Evolutionary conservation across 2,888 invertebrate genomes (phyloP).

Genomic region (Ochropleura leucogaster): DNA sequence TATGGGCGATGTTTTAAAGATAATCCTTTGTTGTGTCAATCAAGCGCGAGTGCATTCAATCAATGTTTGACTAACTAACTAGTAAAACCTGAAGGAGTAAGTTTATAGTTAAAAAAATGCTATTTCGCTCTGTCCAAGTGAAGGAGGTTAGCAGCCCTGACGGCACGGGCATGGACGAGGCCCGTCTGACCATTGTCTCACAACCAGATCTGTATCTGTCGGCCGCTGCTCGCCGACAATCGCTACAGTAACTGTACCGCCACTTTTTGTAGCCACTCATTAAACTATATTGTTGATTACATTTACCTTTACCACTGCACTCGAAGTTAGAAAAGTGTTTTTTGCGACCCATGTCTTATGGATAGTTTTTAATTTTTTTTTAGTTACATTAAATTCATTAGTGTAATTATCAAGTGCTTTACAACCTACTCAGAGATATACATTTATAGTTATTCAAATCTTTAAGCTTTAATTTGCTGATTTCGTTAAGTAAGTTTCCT

Average conservation of each 20-base stretch:
- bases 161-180: slow-evolving; percentile 25
- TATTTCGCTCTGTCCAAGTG: not conserved
- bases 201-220: slow-evolving; percentile 59
- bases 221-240: slow-evolving; percentile 33
- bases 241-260: slow-evolving; percentile 48
- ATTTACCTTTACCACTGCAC: slow-evolving; percentile 24
- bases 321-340: slow-evolving; percentile 10
- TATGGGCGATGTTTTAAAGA: not conserved
- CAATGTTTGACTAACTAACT: not conserved
- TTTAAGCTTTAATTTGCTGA: not conserved
- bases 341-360: slow-evolving; percentile 17
- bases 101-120: not conserved
- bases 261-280: slow-evolving; percentile 38
- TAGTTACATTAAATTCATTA: slow-evolving; percentile 3
- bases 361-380: slow-evolving; percentile 5
- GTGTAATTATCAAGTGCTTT: not conserved
- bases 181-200: slow-evolving; percentile 66
- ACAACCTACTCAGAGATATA: not conserved
- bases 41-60: not conserved
- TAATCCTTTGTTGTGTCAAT: slow-evolving; percentile 4
- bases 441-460: not conserved
- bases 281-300: slow-evolving; percentile 37
- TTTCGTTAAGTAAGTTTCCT: not conserved
- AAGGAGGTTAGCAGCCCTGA: slow-evolving; percentile 51
- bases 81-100: not conserved